Evolutionary conservation across 2,113 vertebrate genomes (phyloP).

Genomic region (Tachycineta bicolor): DNA sequence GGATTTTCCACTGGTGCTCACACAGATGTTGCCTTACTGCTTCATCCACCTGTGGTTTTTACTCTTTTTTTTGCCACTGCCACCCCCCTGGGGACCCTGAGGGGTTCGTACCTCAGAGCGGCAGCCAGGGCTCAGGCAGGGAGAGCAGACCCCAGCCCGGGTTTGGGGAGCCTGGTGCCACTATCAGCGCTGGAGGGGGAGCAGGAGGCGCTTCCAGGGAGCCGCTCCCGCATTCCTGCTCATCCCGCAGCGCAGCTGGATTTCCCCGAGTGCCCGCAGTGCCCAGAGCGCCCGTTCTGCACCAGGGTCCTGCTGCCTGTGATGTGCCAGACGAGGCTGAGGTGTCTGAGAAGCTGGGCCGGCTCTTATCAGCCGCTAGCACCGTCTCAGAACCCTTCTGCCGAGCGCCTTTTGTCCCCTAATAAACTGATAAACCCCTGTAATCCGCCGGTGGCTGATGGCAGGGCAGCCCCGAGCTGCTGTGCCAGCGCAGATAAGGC

Average conservation of each 20-base stretch:
- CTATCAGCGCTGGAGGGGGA: background rate
- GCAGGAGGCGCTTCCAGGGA: background rate
- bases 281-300: background rate
- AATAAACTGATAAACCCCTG: conserved; percentile 43
- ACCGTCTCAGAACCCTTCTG: conserved; percentile 55
- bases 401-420: conserved; percentile 51
- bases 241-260: background rate
- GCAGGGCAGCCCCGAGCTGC: background rate
- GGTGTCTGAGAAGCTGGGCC: background rate
- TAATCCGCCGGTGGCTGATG: conserved; percentile 28
- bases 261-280: background rate
- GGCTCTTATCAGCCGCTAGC: conserved; percentile 36
- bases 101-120: fast-evolving
- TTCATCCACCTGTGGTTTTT: fast-evolving
- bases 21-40: background rate
- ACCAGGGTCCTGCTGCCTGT: background rate
- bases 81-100: no score
- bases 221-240: fast-evolving
- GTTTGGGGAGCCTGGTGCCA: background rate
- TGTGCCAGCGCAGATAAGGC: conserved; percentile 34
- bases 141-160: background rate
- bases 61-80: background rate
- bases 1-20: background rate
- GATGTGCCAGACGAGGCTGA: background rate
- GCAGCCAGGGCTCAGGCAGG: background rate